Percentiles rank a stretch among this genome's conserved stretches.
phyloP scores from a whole-genome alignment of 2,888 invertebrate species.

The Vanessa cardui region DNA sequence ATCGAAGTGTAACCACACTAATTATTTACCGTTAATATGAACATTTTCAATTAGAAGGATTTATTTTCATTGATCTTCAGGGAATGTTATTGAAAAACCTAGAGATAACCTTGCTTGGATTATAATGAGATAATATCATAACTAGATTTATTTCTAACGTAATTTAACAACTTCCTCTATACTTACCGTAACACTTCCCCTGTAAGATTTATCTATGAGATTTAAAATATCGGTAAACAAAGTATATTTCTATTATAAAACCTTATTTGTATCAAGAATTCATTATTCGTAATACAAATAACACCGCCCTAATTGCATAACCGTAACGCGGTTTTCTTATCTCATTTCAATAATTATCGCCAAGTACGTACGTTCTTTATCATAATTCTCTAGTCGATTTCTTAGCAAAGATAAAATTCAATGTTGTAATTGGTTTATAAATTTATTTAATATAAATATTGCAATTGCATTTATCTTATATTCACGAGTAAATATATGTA shows the following conservation, averaged over 20 bases:
- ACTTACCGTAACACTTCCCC: no score
- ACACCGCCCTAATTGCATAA: slow-evolving; percentile 53
- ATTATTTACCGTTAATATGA: background rate
- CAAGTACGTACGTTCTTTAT: slow-evolving; percentile 36
- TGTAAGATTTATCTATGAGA: no score
- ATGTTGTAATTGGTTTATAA: slow-evolving; percentile 30
- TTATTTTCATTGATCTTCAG: background rate
- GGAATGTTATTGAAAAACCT: background rate
- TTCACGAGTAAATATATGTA: background rate
- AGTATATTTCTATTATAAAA: background rate
- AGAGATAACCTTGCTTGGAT: slow-evolving; percentile 1
- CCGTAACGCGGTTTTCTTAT: slow-evolving; percentile 41
- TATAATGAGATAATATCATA: background rate
- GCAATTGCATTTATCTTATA: slow-evolving; percentile 21
- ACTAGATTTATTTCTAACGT: no score
- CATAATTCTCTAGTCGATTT: slow-evolving; percentile 37
- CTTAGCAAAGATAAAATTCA: slow-evolving; percentile 33
- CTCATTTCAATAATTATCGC: slow-evolving; percentile 45
- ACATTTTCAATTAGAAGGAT: background rate
- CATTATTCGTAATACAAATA: background rate
- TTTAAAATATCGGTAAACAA: no score
- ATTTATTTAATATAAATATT: slow-evolving; percentile 21
- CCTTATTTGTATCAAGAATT: background rate
- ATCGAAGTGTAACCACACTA: no score
- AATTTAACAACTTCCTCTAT: no score